Evolutionary conservation across 2,113 vertebrate species (phyloP).

Genomic region (Megalops atlanticus): DNA sequence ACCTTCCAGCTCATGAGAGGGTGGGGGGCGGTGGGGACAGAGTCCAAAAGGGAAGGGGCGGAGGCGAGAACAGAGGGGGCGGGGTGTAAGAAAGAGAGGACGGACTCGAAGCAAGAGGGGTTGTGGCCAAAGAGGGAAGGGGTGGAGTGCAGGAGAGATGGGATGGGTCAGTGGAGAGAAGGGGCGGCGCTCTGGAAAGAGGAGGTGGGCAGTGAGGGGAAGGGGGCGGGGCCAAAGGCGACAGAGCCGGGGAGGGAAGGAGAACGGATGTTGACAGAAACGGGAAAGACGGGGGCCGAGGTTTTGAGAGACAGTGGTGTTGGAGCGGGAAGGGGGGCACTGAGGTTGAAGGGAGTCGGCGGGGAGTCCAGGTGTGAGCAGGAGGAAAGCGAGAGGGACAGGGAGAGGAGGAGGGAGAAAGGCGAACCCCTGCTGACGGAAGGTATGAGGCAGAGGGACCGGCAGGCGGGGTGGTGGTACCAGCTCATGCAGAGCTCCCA

Average conservation of each 20-base stretch:
- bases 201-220: slow-evolving; percentile 42
- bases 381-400: slow-evolving; percentile 45
- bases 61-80: background rate
- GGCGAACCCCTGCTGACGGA: slow-evolving; percentile 50
- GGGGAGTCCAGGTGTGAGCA: slow-evolving; percentile 17
- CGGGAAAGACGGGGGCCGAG: background rate
- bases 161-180: slow-evolving; percentile 7
- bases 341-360: slow-evolving; percentile 36
- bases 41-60: slow-evolving; percentile 45
- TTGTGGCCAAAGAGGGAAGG: slow-evolving; percentile 32
- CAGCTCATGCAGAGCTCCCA: slow-evolving; percentile 99
- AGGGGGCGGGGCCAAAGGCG: slow-evolving; percentile 12
- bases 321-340: slow-evolving; percentile 45
- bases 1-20: slow-evolving; percentile 79
- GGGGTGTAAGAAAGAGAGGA: background rate
- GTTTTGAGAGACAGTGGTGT: slow-evolving; percentile 38
- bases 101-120: background rate
- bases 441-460: slow-evolving; percentile 57
- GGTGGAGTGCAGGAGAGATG: background rate
- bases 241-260: background rate
- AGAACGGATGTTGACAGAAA: background rate
- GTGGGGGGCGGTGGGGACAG: slow-evolving; percentile 58
- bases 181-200: slow-evolving; percentile 14
- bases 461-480: slow-evolving; percentile 94
- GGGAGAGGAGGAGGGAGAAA: slow-evolving; percentile 42